These are phyloP conservation scores for Muscicapa striata DNA, from an alignment of 2,797 vertebrate species.

Conservation along the genomic window DNA sequence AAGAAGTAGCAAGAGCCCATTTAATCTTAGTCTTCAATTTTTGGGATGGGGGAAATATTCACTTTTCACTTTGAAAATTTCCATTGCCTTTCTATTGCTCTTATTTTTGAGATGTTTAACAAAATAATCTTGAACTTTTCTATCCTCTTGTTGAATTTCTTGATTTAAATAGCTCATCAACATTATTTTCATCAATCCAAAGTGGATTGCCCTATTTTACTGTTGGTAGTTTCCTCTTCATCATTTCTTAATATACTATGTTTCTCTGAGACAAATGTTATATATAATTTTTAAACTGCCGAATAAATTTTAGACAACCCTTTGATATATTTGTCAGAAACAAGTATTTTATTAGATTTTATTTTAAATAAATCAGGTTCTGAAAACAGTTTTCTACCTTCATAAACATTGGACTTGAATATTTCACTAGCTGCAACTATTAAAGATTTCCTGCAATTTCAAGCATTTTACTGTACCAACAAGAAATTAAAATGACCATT, in stretches of 20 bases:
- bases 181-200: background rate
- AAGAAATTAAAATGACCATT: background rate
- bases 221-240: background rate
- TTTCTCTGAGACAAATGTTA: background rate
- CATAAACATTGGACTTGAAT: background rate
- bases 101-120: background rate
- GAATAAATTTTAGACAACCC: background rate
- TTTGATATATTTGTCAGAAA: background rate
- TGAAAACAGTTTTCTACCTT: background rate
- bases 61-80: background rate
- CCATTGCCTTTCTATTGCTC: background rate
- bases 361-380: background rate
- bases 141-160: background rate
- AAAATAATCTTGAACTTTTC: background rate
- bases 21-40: background rate
- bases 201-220: background rate
- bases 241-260: background rate
- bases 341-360: background rate
- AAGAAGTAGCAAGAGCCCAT: background rate
- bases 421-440: background rate
- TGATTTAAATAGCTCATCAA: background rate
- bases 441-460: background rate
- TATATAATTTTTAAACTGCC: background rate
- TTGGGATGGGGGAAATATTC: background rate
- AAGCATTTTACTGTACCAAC: background rate